A percentile compares a stretch with the other conserved stretches of the same genome.
phyloP scores from a whole-genome alignment of 2,113 vertebrate genomes.

The Megaceryle torquata region DNA sequence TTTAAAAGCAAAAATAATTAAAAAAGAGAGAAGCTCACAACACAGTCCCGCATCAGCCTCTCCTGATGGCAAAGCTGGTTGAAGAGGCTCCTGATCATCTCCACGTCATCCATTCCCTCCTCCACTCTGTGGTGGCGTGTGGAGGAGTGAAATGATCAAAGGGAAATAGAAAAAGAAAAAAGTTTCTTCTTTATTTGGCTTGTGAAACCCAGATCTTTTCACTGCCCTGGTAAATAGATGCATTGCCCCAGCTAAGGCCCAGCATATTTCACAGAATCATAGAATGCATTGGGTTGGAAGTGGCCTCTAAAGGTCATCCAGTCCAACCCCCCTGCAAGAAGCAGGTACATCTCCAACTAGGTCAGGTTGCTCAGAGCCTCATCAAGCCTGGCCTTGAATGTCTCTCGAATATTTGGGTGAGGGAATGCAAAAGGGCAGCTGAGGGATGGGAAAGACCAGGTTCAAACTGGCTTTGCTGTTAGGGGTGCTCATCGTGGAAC shows the following conservation, averaged over 20 bases:
- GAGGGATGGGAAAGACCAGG: not conserved
- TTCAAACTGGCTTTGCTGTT: not conserved
- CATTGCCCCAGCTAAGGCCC: not conserved
- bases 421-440: not conserved
- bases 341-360: too few relatives aligned
- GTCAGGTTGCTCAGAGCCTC: too few relatives aligned
- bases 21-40: not conserved
- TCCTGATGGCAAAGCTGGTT: not conserved
- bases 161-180: not conserved
- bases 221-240: not conserved
- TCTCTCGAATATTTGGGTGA: not conserved
- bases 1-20: not conserved
- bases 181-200: not conserved
- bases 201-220: not conserved
- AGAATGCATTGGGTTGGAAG: too few relatives aligned
- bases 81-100: not conserved
- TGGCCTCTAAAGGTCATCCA: too few relatives aligned
- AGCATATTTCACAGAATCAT: not conserved
- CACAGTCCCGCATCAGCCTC: rapidly evolving
- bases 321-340: too few relatives aligned
- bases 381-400: too few relatives aligned
- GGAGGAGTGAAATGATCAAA: not conserved
- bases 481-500: not conserved
- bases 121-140: not conserved
- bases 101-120: not conserved